A percentile compares a stretch with the other conserved stretches of the same genome.
Evolutionary conservation across 92 coral and sea anemone genomes (phyloP).

Genomic region (Bergia sp.): DNA sequence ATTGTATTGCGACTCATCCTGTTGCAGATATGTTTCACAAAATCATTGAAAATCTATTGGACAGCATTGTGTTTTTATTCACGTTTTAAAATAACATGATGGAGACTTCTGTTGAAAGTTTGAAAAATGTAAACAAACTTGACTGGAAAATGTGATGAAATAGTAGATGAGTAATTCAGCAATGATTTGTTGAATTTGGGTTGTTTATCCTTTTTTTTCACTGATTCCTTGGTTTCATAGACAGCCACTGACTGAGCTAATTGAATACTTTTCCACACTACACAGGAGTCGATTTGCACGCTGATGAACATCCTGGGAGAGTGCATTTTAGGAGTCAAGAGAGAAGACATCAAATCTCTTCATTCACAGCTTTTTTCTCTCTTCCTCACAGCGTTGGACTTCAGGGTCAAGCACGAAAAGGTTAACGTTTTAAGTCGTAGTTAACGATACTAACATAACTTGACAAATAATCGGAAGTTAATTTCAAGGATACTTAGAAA

Average conservation of each 20-base stretch:
- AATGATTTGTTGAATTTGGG: too few relatives aligned
- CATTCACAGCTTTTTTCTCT: constrained; percentile 75
- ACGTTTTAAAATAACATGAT: too few relatives aligned
- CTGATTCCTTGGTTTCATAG: background rate
- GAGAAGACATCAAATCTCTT: constrained; percentile 80
- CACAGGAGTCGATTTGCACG: constrained; percentile 67
- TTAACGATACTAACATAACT: background rate
- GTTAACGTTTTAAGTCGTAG: background rate
- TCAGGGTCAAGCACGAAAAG: constrained; percentile 75
- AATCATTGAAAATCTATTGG: too few relatives aligned
- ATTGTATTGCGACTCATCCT: too few relatives aligned
- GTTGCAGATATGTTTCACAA: too few relatives aligned
- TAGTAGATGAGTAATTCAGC: too few relatives aligned
- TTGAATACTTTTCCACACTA: background rate
- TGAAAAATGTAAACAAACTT: too few relatives aligned
- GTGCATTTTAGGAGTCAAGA: constrained; percentile 76
- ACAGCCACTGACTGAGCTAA: background rate
- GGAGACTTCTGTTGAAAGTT: too few relatives aligned
- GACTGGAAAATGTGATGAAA: too few relatives aligned
- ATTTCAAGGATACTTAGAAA: too few relatives aligned
- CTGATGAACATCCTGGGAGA: constrained; percentile 71
- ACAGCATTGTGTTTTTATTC: too few relatives aligned
- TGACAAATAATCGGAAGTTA: too few relatives aligned
- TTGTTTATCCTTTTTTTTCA: background rate
- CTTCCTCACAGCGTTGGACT: constrained; percentile 86